Evolutionary conservation across 2,113 vertebrate species (phyloP).

Genomic region (Poeciliopsis turrubarensis): DNA sequence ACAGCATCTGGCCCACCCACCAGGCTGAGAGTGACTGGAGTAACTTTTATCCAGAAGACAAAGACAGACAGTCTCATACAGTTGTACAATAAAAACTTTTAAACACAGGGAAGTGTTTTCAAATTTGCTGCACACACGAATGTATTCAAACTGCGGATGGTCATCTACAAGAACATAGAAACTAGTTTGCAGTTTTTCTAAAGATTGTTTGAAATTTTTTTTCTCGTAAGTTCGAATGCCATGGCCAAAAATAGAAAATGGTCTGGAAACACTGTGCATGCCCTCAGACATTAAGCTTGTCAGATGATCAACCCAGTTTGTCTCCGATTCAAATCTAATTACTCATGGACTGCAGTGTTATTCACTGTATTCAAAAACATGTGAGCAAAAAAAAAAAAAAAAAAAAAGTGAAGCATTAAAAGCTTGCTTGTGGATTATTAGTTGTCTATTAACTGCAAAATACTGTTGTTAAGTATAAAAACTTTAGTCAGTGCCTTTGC

Average conservation of each 20-base stretch:
- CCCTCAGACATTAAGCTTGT: not conserved
- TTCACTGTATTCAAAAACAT: not conserved
- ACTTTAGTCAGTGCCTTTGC: not conserved
- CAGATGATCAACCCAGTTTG: not conserved
- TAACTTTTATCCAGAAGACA: too few species aligned
- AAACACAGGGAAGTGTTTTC: not conserved
- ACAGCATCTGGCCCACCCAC: too few species aligned
- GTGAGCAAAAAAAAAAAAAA: not conserved
- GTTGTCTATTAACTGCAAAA: too few species aligned
- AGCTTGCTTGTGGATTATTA: too few species aligned
- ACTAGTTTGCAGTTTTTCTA: not conserved
- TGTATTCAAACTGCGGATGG: not conserved
- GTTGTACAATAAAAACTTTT: too few species aligned
- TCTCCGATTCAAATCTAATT: conserved; percentile 1
- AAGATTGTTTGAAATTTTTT: not conserved
- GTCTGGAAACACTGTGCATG: not conserved
- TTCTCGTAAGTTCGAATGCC: not conserved
- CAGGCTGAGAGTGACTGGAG: too few species aligned
- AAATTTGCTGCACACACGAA: not conserved
- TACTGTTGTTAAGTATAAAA: not conserved
- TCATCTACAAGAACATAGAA: not conserved
- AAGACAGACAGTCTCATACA: too few species aligned
- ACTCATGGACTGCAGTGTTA: not conserved
- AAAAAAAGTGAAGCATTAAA: too few species aligned
- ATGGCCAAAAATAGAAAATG: not conserved